Evolutionary conservation across 2,888 invertebrate species (phyloP).

Genomic region (Chrysomela aeneicollis): DNA sequence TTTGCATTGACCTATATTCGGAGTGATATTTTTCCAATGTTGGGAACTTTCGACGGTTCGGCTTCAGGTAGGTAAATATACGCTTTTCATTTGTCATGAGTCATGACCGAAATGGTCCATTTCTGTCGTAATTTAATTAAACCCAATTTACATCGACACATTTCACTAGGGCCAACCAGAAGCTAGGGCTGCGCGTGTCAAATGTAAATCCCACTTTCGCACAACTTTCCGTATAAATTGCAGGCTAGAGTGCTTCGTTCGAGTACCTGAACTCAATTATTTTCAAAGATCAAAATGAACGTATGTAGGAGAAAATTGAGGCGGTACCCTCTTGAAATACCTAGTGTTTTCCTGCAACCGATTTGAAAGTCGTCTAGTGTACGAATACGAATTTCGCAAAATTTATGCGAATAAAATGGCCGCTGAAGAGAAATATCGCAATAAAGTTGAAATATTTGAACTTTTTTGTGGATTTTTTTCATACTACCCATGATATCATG

Average conservation of each 20-base stretch:
- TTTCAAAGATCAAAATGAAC: no score
- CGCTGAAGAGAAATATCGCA: no score
- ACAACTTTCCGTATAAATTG: conserved; percentile 27
- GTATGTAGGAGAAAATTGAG: no score
- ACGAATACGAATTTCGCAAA: no score
- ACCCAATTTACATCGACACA: conserved; percentile 21
- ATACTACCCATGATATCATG: no score
- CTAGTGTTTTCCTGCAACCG: no score
- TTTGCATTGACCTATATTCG: background rate
- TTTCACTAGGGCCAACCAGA: conserved; percentile 15
- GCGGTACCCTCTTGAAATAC: no score
- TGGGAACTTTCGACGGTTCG: background rate
- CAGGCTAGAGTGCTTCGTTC: conserved; percentile 1
- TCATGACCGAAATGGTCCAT: background rate
- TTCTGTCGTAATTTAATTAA: conserved; percentile 20
- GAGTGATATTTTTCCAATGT: no score
- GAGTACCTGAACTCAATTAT: conserved; percentile 8
- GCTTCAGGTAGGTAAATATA: background rate
- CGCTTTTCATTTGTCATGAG: background rate
- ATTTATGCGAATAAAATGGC: no score
- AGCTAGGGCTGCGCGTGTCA: conserved; percentile 10
- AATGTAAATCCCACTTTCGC: conserved; percentile 22
- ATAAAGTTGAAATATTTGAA: no score
- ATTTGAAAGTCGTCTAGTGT: no score
- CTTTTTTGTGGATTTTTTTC: no score